A percentile compares a stretch with the other conserved stretches of the same genome.
Evolutionary conservation across 2,113 vertebrate genomes (phyloP).

Genomic region (Suncus etruscus): DNA sequence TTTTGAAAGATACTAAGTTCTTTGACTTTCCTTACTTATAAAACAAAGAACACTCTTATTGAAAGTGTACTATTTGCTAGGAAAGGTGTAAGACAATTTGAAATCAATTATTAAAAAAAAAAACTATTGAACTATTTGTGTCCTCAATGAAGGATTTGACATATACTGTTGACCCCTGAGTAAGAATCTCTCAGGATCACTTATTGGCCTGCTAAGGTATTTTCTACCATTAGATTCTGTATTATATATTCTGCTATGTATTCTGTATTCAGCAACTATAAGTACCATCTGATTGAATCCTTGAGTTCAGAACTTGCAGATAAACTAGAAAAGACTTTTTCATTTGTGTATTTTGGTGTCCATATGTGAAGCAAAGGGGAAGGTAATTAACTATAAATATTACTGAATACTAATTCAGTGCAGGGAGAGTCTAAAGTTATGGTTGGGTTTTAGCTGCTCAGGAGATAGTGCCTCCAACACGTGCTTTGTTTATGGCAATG

Average conservation of each 20-base stretch:
- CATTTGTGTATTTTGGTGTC: neutral
- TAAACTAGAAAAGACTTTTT: neutral
- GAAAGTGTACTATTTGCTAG: neutral
- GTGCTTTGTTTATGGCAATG: neutral
- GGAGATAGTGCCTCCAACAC: neutral
- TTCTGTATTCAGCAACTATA: too few relatives aligned
- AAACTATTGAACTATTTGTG: constrained; percentile 15
- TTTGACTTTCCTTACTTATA: constrained; percentile 15
- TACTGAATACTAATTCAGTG: neutral
- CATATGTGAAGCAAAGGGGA: neutral
- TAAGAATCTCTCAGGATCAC: neutral
- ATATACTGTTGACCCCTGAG: neutral
- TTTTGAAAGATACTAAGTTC: neutral
- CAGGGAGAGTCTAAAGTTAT: neutral
- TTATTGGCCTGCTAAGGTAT: neutral
- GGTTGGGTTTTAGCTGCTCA: neutral
- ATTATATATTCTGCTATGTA: neutral
- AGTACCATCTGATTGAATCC: neutral
- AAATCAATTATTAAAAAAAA: neutral
- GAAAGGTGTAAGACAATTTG: neutral
- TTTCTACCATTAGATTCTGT: neutral
- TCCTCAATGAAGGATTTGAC: neutral
- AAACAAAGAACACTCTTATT: neutral
- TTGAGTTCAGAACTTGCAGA: neutral
- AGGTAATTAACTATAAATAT: neutral